Conservation (phyloP, 1,140 invertebrate genomes). For the Hestina assimilis region DNA sequence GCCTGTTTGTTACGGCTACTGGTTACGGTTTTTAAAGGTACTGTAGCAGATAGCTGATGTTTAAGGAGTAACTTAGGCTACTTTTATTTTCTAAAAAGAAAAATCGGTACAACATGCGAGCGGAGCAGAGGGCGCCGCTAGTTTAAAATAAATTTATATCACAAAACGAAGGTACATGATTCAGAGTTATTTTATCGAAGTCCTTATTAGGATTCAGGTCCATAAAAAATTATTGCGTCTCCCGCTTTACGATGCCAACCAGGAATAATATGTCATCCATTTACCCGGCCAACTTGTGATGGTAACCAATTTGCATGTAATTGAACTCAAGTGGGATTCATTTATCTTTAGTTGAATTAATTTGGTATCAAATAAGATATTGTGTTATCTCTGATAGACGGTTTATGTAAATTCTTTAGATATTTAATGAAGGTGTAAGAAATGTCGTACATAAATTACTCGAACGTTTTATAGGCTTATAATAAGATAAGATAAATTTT, state of each 20-base stretch:
- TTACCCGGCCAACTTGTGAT: slow-evolving; percentile 20
- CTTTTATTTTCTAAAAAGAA: too few relatives aligned
- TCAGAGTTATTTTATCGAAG: slow-evolving; percentile 15
- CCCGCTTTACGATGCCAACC: slow-evolving; percentile 10
- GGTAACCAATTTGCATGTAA: slow-evolving; percentile 44
- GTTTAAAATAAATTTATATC: not conserved
- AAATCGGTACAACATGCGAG: too few relatives aligned
- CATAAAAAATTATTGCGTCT: slow-evolving; percentile 10
- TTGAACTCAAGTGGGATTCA: slow-evolving; percentile 30
- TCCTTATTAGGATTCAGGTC: slow-evolving; percentile 13
- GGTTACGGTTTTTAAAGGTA: too few relatives aligned
- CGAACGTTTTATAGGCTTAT: not conserved
- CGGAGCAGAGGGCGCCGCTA: too few relatives aligned
- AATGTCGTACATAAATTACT: not conserved
- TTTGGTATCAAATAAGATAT: slow-evolving; percentile 10
- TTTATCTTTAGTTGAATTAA: slow-evolving; percentile 19
- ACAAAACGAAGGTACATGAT: not conserved
- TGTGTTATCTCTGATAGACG: slow-evolving; percentile 13
- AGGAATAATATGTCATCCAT: slow-evolving; percentile 20
- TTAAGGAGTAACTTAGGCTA: too few relatives aligned
- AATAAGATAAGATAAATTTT: not conserved
- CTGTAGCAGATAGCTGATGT: too few relatives aligned
- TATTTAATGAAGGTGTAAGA: slow-evolving; percentile 1
- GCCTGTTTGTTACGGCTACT: too few relatives aligned
- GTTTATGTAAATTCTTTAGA: slow-evolving; percentile 8